Evolutionary conservation across 2,797 vertebrate species (phyloP).

Genomic region (Sebastes steindachneri): DNA sequence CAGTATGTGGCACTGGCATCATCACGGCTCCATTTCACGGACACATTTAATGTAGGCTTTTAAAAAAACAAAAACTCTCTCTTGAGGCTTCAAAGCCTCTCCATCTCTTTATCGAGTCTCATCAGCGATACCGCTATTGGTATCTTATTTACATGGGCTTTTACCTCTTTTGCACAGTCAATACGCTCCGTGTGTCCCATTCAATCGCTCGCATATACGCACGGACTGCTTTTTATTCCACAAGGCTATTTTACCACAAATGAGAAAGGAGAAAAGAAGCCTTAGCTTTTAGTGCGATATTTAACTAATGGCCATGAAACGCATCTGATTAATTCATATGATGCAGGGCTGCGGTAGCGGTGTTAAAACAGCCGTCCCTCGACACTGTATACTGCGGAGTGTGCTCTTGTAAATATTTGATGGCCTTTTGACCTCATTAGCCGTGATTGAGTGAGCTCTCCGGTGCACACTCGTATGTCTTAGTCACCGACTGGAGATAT

Average conservation of each 20-base stretch:
- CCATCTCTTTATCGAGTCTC: constrained; percentile 57
- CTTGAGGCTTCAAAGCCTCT: constrained; percentile 69
- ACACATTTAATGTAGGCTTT: constrained; percentile 50
- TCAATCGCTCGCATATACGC: constrained; percentile 2
- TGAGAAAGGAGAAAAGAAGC: constrained; percentile 20
- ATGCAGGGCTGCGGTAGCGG: constrained; percentile 27
- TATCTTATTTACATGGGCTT: constrained; percentile 67
- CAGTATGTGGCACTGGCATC: constrained; percentile 47
- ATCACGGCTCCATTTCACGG: constrained; percentile 59
- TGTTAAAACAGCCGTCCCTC: constrained; percentile 54
- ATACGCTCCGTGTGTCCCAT: constrained; percentile 21
- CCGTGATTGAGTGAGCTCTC: constrained; percentile 75
- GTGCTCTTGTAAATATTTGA: constrained; percentile 81
- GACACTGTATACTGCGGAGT: constrained; percentile 60
- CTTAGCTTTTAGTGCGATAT: constrained; percentile 46
- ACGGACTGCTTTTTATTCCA: constrained; percentile 24
- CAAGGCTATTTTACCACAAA: constrained; percentile 35
- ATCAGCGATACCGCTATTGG: constrained; percentile 47
- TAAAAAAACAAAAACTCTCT: constrained; percentile 36
- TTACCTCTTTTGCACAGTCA: constrained; percentile 51
- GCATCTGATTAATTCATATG: constrained; percentile 64
- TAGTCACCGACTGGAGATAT: constrained; percentile 67
- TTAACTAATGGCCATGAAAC: constrained; percentile 50
- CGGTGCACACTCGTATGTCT: constrained; percentile 69
- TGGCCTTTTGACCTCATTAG: constrained; percentile 83